Percentiles rank a stretch among this genome's conserved stretches.
Evolutionary conservation across 2,113 vertebrate genomes (phyloP).

Genomic region (Bos indicus): DNA sequence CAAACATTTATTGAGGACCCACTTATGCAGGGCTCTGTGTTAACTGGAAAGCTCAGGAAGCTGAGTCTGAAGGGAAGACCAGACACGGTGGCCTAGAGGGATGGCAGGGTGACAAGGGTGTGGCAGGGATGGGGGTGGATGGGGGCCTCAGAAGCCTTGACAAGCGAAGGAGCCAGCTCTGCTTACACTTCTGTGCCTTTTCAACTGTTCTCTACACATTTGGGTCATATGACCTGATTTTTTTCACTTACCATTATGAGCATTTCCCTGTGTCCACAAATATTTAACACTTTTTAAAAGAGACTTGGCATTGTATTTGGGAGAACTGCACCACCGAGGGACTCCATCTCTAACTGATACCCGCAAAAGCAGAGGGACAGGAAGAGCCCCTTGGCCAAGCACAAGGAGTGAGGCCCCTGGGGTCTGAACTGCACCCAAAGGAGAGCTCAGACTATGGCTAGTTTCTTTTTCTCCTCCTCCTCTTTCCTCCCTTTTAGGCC

Average conservation of each 20-base stretch:
- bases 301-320: background rate
- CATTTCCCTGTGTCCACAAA: background rate
- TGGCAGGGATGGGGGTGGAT: background rate
- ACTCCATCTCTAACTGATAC: background rate
- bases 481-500: accelerated
- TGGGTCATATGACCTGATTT: background rate
- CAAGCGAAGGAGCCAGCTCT: background rate
- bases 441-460: accelerated
- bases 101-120: background rate
- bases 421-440: background rate
- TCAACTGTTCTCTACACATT: background rate
- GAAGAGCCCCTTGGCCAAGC: background rate
- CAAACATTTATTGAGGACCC: background rate
- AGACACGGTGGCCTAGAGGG: background rate
- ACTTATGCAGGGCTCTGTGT: background rate
- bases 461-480: background rate
- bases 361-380: too few species aligned
- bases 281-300: background rate
- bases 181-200: background rate
- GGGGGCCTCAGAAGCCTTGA: background rate
- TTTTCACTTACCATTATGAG: background rate
- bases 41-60: background rate
- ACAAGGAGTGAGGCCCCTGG: background rate
- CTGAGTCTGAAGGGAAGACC: background rate
- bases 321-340: accelerated